phyloP scores from a whole-genome alignment of 2,113 vertebrate genomes.

The Aplodontia rufa region DNA sequence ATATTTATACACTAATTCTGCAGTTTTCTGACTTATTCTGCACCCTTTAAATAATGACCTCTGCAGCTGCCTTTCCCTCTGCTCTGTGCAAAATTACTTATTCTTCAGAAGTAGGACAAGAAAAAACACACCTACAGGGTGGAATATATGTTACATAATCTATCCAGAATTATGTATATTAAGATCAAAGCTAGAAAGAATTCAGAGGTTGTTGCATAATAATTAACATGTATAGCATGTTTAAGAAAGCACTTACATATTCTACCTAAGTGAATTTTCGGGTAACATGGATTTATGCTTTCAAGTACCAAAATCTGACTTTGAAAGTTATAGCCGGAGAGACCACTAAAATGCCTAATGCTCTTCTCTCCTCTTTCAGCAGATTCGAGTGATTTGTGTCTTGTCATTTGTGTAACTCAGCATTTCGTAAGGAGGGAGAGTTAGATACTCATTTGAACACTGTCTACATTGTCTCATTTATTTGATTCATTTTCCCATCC shows the following conservation, averaged over 20 bases:
- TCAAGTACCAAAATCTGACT: not conserved
- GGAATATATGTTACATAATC: not conserved
- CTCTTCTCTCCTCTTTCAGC: not conserved
- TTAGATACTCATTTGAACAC: slow-evolving; percentile 63
- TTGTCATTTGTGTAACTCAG: slow-evolving; percentile 70
- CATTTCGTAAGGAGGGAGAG: slow-evolving; percentile 55
- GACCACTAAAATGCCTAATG: not conserved
- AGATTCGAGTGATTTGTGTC: slow-evolving; percentile 57
- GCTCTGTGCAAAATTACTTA: not conserved
- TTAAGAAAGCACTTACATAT: not conserved
- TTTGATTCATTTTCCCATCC: slow-evolving; percentile 66
- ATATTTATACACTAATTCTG: not conserved
- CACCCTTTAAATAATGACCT: not conserved
- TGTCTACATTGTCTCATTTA: slow-evolving; percentile 61
- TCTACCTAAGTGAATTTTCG: not conserved
- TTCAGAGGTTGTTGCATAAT: not conserved
- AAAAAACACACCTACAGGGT: not conserved
- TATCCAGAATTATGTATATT: not conserved
- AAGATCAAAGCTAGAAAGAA: not conserved
- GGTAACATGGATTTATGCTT: not conserved
- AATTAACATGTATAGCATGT: not conserved
- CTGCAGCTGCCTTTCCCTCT: not conserved
- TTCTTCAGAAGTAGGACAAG: not conserved
- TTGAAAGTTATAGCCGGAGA: not conserved
- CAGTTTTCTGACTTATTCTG: not conserved